phyloP scores from a whole-genome alignment of 2,888 invertebrate genomes.

The Troides helena region DNA sequence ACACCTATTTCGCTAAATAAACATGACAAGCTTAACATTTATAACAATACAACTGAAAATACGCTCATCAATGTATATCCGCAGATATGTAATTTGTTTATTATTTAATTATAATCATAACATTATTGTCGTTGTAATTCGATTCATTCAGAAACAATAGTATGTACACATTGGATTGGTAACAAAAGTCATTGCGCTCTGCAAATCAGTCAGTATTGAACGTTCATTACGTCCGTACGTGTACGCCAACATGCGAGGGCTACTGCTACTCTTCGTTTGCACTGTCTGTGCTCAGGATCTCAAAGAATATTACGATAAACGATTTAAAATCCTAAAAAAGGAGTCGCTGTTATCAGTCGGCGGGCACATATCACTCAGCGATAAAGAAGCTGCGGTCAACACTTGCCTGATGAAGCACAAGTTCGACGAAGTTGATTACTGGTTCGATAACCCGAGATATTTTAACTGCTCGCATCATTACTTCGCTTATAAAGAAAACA shows the following conservation, averaged over 20 bases:
- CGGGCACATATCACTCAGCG: constrained; percentile 67
- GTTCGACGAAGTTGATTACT: constrained; percentile 74
- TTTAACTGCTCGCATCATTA: constrained; percentile 85
- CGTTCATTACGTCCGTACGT: constrained; percentile 10
- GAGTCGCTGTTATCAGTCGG: constrained; percentile 76
- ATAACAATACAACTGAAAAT: background rate
- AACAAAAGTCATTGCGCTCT: constrained; percentile 13
- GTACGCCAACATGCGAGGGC: constrained; percentile 33
- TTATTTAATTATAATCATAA: constrained; percentile 5
- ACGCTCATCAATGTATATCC: background rate
- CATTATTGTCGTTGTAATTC: constrained; percentile 1
- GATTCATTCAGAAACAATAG: constrained; percentile 7
- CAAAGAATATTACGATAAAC: constrained; percentile 47
- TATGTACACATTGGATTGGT: background rate
- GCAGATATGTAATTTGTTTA: constrained; percentile 5
- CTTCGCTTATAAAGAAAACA: constrained; percentile 79
- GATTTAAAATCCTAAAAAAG: constrained; percentile 66
- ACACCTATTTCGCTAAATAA: background rate
- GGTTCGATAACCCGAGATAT: constrained; percentile 73
- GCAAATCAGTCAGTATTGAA: constrained; percentile 9
- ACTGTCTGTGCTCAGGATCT: constrained; percentile 42
- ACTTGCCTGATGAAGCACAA: constrained; percentile 81
- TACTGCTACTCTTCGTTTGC: constrained; percentile 33
- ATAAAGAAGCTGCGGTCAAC: constrained; percentile 77
- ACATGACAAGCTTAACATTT: background rate